Conservation (phyloP, 2,113 vertebrate species). For the Herpetotheres cachinnans region DNA sequence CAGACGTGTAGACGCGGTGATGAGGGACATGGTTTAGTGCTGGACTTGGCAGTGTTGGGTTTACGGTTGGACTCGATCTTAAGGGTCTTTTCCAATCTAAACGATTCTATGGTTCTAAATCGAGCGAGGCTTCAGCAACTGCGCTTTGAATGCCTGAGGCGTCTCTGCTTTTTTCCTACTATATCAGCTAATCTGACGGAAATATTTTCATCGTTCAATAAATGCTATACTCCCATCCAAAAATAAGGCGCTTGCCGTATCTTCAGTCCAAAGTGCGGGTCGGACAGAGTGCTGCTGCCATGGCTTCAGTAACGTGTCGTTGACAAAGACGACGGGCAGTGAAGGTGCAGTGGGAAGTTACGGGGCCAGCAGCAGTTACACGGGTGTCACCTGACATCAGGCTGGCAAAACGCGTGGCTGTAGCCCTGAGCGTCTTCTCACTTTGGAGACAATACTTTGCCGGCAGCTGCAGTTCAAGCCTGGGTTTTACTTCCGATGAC, state of each 20-base stretch:
- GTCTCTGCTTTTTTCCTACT: neutral
- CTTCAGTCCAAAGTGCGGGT: neutral
- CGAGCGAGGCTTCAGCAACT: neutral
- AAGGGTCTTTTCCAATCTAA: no score
- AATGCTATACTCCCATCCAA: neutral
- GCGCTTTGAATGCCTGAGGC: neutral
- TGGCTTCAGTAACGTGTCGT: fast-evolving
- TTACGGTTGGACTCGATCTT: no score
- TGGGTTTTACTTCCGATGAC: neutral
- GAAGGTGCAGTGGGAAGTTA: neutral
- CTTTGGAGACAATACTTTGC: neutral
- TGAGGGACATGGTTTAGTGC: no score
- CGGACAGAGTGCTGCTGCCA: neutral
- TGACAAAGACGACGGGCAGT: neutral
- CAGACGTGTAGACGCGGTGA: no score
- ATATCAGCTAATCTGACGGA: neutral
- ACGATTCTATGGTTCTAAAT: neutral
- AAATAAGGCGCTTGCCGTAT: neutral
- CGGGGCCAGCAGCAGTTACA: fast-evolving
- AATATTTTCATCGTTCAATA: neutral
- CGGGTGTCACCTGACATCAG: fast-evolving
- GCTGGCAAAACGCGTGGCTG: neutral
- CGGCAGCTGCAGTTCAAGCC: neutral
- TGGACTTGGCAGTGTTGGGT: no score
- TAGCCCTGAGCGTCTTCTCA: neutral